phyloP scores from a whole-genome alignment of 2,113 vertebrate species.

The Nesoenas mayeri region DNA sequence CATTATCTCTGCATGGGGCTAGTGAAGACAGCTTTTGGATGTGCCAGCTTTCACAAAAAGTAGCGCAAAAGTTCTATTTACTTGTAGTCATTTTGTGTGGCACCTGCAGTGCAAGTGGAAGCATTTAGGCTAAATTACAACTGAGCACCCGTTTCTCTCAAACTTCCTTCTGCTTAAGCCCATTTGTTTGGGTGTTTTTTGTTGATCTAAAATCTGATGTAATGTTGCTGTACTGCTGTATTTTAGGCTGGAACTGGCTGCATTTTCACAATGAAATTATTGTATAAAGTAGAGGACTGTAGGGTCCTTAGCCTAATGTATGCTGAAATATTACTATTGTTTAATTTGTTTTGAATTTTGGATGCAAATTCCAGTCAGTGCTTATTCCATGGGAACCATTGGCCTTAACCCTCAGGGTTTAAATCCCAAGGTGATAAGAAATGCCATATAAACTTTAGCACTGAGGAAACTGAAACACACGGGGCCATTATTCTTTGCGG shows the following conservation, averaged over 20 bases:
- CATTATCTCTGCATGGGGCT: background rate
- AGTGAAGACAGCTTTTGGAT: background rate
- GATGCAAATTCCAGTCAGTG: background rate
- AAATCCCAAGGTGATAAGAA: constrained; percentile 8
- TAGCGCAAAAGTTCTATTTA: background rate
- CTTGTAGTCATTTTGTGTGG: background rate
- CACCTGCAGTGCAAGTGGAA: background rate
- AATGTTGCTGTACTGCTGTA: background rate
- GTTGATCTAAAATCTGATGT: background rate
- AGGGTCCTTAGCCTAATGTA: background rate
- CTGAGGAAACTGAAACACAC: background rate
- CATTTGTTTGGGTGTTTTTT: background rate
- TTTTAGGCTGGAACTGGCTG: background rate
- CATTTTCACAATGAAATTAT: background rate
- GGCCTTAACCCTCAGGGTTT: background rate
- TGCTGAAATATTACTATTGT: background rate
- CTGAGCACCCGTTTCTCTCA: background rate
- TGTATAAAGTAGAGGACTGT: background rate
- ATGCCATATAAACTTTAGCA: background rate
- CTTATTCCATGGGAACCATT: background rate
- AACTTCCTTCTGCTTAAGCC: background rate
- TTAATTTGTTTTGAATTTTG: background rate
- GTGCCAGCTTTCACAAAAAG: background rate
- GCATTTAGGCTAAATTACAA: background rate
- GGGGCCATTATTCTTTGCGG: background rate